A percentile compares a stretch with the other conserved stretches of the same genome.
Conservation (phyloP, 1,140 invertebrate species). For the Drosophila ironensis region DNA sequence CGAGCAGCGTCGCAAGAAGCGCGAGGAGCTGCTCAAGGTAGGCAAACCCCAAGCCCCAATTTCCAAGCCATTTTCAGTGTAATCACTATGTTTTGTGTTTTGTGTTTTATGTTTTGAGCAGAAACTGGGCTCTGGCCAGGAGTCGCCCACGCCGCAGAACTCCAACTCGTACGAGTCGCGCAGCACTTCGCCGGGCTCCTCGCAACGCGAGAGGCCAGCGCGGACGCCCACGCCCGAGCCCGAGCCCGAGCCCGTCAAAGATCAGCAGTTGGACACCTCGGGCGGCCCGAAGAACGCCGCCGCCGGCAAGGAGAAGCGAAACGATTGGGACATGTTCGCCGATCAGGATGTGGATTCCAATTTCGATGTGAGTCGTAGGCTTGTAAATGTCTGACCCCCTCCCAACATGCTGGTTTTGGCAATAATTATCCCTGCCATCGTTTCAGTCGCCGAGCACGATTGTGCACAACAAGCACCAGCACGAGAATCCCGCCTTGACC, state of each 20-base stretch:
- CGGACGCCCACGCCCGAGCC: constrained; percentile 44
- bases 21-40: constrained; percentile 94
- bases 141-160: constrained; percentile 54
- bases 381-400: constrained; percentile 64
- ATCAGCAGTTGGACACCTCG: constrained; percentile 26
- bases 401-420: too few relatives aligned
- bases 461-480: constrained; percentile 86
- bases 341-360: constrained; percentile 93
- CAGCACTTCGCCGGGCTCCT: constrained; percentile 51
- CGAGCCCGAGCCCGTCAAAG: constrained; percentile 6
- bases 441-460: constrained; percentile 88
- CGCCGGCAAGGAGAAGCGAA: constrained; percentile 80
- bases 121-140: constrained; percentile 58
- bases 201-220: constrained; percentile 11
- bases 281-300: constrained; percentile 27
- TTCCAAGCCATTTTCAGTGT: too few relatives aligned
- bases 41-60: too few relatives aligned
- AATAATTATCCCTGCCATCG: background rate
- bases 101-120: constrained; percentile 1
- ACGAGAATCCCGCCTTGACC: constrained; percentile 94
- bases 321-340: constrained; percentile 93
- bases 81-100: background rate
- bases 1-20: constrained; percentile 92
- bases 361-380: constrained; percentile 88
- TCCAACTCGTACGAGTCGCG: constrained; percentile 59